These are phyloP conservation scores for Uria lomvia DNA, from an alignment of 2,113 vertebrate genomes.

Conservation along the genomic window DNA sequence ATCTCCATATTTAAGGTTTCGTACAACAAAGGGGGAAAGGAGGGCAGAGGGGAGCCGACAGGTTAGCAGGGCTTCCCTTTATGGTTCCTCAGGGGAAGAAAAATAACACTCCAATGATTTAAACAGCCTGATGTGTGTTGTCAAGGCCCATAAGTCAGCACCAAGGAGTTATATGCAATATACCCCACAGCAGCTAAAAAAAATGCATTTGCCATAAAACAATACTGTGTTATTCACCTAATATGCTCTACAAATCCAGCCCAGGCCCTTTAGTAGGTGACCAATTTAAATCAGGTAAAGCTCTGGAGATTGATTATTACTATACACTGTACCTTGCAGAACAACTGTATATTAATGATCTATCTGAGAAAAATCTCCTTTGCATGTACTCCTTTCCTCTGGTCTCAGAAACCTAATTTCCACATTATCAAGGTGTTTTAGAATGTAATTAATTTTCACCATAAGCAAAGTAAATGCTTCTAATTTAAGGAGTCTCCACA, in stretches of 20 bases:
- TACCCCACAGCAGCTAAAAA: slow-evolving; percentile 15
- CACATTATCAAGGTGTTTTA: background rate
- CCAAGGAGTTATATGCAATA: background rate
- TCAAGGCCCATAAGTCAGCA: slow-evolving; percentile 36
- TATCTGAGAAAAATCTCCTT: background rate
- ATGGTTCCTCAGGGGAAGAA: slow-evolving; percentile 33
- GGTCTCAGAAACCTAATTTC: background rate
- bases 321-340: background rate
- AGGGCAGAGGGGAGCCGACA: background rate
- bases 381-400: background rate
- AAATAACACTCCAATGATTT: slow-evolving; percentile 43
- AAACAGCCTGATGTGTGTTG: slow-evolving; percentile 28
- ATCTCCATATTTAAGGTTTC: slow-evolving; percentile 31
- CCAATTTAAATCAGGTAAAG: slow-evolving; percentile 1
- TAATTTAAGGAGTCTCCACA: background rate
- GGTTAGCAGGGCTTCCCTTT: slow-evolving; percentile 28
- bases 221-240: background rate
- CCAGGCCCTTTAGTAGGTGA: background rate
- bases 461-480: background rate
- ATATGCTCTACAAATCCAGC: background rate
- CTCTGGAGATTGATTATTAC: background rate
- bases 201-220: background rate
- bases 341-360: background rate
- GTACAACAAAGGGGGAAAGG: background rate
- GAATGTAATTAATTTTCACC: background rate